A percentile compares a stretch with the other conserved stretches of the same genome.
Conservation (phyloP, 2,888 invertebrate species). For the Tuta absoluta region DNA sequence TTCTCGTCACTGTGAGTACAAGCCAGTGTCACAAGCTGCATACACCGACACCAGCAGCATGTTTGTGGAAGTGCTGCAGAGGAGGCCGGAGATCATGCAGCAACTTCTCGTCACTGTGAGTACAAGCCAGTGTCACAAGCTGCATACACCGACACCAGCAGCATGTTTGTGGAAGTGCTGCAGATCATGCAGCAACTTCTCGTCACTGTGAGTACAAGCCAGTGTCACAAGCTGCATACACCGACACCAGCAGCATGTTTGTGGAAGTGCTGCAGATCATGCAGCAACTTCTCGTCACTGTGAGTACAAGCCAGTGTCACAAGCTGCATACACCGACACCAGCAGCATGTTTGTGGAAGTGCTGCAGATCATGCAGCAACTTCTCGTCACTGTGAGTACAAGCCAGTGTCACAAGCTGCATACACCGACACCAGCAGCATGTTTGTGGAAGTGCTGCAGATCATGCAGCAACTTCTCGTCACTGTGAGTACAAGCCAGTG, state of each 20-base stretch:
- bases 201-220: constrained; percentile 83
- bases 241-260: constrained; percentile 73
- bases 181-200: constrained; percentile 97
- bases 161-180: constrained; percentile 82
- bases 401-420: constrained; percentile 26
- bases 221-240: constrained; percentile 35
- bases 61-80: constrained; percentile 86
- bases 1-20: constrained; percentile 88
- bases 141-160: not conserved
- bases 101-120: constrained; percentile 93
- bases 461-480: constrained; percentile 95
- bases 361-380: constrained; percentile 95
- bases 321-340: constrained; percentile 51
- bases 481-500: constrained; percentile 78
- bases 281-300: constrained; percentile 95
- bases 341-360: constrained; percentile 80
- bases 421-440: constrained; percentile 68
- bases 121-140: constrained; percentile 17
- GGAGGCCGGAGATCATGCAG: constrained; percentile 97
- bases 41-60: constrained; percentile 68
- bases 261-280: constrained; percentile 90
- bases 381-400: constrained; percentile 88
- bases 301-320: constrained; percentile 40
- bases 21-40: constrained; percentile 26
- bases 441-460: constrained; percentile 87